Evolutionary conservation across 2,113 vertebrate genomes (phyloP).

Genomic region (Pelodiscus sinensis): DNA sequence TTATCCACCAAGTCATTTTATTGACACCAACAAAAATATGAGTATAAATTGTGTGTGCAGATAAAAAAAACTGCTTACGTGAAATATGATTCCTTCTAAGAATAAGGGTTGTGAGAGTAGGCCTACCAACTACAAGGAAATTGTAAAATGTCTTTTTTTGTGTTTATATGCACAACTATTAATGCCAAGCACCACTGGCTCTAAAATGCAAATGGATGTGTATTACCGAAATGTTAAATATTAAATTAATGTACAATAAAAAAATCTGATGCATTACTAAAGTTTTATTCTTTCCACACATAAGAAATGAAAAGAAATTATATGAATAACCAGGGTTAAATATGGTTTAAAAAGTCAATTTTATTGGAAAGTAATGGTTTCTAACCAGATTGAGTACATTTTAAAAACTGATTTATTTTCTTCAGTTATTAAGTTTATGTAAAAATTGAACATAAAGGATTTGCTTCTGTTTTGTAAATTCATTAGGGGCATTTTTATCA

Average conservation of each 20-base stretch:
- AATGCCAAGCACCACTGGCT: constrained; percentile 4
- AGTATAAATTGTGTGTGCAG: background rate
- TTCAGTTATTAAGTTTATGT: background rate
- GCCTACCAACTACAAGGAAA: background rate
- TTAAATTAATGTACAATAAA: background rate
- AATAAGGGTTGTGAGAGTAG: constrained; percentile 10
- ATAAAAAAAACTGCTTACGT: background rate
- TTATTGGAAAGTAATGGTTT: background rate
- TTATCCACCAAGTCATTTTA: constrained; percentile 13
- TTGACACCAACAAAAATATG: constrained; percentile 1
- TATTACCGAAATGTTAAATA: background rate
- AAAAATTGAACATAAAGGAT: background rate
- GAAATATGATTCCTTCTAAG: background rate
- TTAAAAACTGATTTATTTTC: constrained; percentile 9
- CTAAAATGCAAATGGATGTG: background rate
- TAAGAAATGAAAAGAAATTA: constrained; percentile 25
- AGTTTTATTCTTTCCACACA: constrained; percentile 12
- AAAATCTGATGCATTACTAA: background rate
- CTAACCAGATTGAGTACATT: background rate
- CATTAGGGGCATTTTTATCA: background rate
- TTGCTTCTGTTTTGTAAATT: constrained; percentile 1
- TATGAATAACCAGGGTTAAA: constrained; percentile 1
- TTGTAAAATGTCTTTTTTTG: background rate
- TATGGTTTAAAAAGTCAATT: background rate
- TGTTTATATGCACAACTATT: background rate